phyloP scores from a whole-genome alignment of 2,113 vertebrate genomes.

The Opisthocomus hoazin region DNA sequence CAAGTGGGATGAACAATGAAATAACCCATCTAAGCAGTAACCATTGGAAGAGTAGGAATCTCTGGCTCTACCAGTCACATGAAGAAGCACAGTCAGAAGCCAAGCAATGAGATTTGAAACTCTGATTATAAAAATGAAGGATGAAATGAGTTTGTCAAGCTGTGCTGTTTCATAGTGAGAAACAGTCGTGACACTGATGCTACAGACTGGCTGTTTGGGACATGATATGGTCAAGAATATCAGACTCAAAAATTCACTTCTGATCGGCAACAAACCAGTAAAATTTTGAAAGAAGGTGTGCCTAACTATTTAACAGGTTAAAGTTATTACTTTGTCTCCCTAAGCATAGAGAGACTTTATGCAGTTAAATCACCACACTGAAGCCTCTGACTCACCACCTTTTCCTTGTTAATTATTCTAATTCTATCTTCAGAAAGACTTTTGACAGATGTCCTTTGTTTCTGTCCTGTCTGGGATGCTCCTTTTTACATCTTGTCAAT shows the following conservation, averaged over 20 bases:
- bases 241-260: background rate
- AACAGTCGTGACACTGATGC: background rate
- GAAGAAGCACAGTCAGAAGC: background rate
- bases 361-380: background rate
- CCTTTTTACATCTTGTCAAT: background rate
- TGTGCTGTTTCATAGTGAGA: background rate
- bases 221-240: background rate
- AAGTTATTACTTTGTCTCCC: background rate
- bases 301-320: background rate
- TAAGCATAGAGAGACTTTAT: background rate
- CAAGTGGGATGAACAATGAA: background rate
- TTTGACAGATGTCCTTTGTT: background rate
- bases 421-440: background rate
- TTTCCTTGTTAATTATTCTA: background rate
- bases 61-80: background rate
- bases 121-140: background rate
- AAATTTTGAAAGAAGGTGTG: background rate
- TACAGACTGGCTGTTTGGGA: background rate
- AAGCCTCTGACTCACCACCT: background rate
- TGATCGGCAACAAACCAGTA: background rate
- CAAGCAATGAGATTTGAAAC: background rate
- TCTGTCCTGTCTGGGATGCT: background rate
- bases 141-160: background rate
- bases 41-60: background rate
- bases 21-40: background rate